phyloP scores from a whole-genome alignment of 1,140 invertebrate genomes.

The Lasioglossum baleicum region DNA sequence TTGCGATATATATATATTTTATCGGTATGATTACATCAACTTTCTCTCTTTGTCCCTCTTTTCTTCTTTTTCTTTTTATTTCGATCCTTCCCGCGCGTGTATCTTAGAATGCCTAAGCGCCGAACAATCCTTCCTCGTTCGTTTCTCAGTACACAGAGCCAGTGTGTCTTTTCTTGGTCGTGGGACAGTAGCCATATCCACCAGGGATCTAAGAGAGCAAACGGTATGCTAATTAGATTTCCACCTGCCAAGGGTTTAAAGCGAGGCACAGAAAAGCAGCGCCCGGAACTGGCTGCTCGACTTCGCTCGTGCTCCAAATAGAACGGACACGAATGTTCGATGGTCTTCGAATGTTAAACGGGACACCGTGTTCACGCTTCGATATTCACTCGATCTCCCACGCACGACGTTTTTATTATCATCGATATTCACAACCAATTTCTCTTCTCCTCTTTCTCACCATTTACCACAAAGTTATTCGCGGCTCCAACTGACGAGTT shows the following conservation, averaged over 20 bases:
- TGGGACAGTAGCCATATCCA: conserved; percentile 52
- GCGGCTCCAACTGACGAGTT: too few relatives aligned
- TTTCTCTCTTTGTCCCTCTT: neutral
- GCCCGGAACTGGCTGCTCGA: conserved; percentile 33
- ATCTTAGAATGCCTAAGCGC: too few relatives aligned
- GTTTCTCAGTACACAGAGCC: too few relatives aligned
- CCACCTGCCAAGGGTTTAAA: conserved; percentile 53
- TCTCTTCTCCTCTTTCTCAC: too few relatives aligned
- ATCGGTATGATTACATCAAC: neutral
- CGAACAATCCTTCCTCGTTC: neutral
- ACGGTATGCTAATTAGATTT: conserved; percentile 63
- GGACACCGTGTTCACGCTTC: neutral
- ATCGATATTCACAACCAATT: too few relatives aligned
- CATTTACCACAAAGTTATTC: too few relatives aligned
- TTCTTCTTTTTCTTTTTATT: neutral
- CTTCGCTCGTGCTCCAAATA: conserved; percentile 19
- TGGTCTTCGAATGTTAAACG: neutral
- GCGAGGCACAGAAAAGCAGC: conserved; percentile 20
- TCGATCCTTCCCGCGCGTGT: neutral
- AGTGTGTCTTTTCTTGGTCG: conserved; percentile 26
- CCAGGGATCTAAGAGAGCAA: conserved; percentile 51
- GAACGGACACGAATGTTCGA: neutral
- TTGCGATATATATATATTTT: neutral
- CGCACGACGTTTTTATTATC: too few relatives aligned
- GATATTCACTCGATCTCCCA: too few relatives aligned